A percentile compares a stretch with the other conserved stretches of the same genome.
These are phyloP conservation scores for Elysia chlorotica DNA, from an alignment of 1,140 invertebrate genomes.

Conservation along the genomic window DNA sequence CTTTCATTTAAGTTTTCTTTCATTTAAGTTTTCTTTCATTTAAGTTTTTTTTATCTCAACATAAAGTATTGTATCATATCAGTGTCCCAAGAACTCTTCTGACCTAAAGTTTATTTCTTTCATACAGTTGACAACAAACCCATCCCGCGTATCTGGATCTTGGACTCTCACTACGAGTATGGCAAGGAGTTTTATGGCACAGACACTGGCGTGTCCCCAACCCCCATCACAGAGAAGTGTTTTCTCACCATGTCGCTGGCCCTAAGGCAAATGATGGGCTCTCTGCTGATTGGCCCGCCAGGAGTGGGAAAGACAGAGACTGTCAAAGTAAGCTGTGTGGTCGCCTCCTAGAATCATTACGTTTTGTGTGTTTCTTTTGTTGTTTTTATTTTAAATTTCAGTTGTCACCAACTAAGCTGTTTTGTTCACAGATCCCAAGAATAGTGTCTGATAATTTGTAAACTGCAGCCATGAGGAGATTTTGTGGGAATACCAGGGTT, in stretches of 20 bases:
- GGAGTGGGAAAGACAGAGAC: constrained; percentile 60
- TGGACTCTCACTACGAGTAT: constrained; percentile 55
- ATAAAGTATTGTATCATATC: background rate
- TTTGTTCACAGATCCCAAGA: too few relatives aligned
- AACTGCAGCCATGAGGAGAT: too few relatives aligned
- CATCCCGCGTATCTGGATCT: constrained; percentile 50
- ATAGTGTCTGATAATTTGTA: too few relatives aligned
- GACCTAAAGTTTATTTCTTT: too few relatives aligned
- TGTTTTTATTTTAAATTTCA: too few relatives aligned
- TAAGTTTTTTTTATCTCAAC: background rate
- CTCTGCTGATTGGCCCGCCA: constrained; percentile 47
- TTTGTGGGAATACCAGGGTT: too few relatives aligned
- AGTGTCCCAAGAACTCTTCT: too few relatives aligned
- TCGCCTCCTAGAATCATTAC: background rate
- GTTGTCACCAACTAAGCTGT: too few relatives aligned
- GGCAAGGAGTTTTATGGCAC: constrained; percentile 62
- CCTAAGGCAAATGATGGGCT: constrained; percentile 49
- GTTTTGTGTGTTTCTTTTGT: too few relatives aligned
- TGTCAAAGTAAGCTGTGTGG: constrained; percentile 47
- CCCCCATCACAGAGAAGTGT: constrained; percentile 57
- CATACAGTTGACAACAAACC: constrained; percentile 40
- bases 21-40: too few relatives aligned
- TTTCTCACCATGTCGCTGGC: constrained; percentile 59
- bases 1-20: too few relatives aligned
- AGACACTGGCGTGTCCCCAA: constrained; percentile 47